Conservation (phyloP, 2,888 invertebrate species). For the Hemistola chrysoprasaria region DNA sequence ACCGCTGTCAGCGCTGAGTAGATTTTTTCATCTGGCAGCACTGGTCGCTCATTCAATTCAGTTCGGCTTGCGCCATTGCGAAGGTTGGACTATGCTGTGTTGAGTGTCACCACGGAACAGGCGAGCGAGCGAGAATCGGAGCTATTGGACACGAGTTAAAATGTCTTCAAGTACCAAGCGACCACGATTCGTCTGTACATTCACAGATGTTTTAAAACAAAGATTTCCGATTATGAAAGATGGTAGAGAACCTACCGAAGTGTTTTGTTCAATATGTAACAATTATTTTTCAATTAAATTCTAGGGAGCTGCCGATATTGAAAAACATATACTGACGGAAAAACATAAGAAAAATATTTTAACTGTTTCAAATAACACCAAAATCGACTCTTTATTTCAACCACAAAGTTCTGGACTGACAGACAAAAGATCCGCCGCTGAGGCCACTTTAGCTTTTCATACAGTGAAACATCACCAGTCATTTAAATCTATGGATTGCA, state of each 20-base stretch:
- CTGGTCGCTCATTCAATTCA: too few relatives aligned
- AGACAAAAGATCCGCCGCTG: constrained; percentile 3
- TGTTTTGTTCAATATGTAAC: constrained; percentile 3
- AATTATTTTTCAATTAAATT: not conserved
- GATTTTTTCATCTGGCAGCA: constrained; percentile 15
- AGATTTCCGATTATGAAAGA: constrained; percentile 1
- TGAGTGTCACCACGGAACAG: too few relatives aligned
- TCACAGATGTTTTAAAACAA: constrained; percentile 3
- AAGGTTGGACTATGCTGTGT: too few relatives aligned
- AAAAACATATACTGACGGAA: constrained; percentile 7
- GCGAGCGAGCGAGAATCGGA: too few relatives aligned
- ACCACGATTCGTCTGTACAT: constrained; percentile 3
- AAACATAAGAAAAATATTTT: constrained; percentile 7
- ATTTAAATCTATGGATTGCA: constrained; percentile 5
- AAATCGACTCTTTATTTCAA: too few relatives aligned
- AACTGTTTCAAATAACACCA: constrained; percentile 1
- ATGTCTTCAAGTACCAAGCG: constrained; percentile 6
- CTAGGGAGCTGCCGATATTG: constrained; percentile 6
- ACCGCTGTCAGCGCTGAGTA: too few relatives aligned
- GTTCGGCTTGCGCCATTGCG: too few relatives aligned
- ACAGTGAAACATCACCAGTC: constrained; percentile 1
- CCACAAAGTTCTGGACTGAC: too few relatives aligned
- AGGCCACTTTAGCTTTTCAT: not conserved
- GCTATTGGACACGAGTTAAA: too few relatives aligned
- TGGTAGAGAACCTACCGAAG: constrained; percentile 1